These are phyloP conservation scores for Henricia sp. DNA, from an alignment of 53 echinoderm and acorn worm genomes.

Conservation along the genomic window DNA sequence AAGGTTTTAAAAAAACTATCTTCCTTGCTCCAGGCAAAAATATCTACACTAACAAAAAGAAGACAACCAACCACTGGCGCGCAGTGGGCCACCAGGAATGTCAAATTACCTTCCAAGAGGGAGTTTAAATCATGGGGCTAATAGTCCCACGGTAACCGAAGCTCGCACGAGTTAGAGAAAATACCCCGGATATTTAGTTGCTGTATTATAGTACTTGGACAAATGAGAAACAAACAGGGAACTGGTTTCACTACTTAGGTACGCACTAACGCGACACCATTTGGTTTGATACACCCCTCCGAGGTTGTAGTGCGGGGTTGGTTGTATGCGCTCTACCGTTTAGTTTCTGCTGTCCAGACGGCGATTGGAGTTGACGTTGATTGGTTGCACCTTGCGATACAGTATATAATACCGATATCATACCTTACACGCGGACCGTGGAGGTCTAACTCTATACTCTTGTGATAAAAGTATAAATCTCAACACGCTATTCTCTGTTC, in stretches of 20 bases:
- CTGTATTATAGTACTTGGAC: constrained; percentile 48
- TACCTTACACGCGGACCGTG: no score
- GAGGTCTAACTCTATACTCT: no score
- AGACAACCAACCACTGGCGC: constrained; percentile 23
- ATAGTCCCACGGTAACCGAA: constrained; percentile 60
- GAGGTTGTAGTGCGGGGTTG: background rate
- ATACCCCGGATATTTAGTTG: constrained; percentile 42
- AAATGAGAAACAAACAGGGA: constrained; percentile 55
- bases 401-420: no score
- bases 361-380: constrained; percentile 41
- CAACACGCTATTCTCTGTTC: no score
- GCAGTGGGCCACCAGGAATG: constrained; percentile 4
- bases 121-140: constrained; percentile 1
- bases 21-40: constrained; percentile 10
- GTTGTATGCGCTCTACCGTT: background rate
- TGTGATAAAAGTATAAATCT: no score
- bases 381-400: constrained; percentile 38
- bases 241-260: constrained; percentile 35
- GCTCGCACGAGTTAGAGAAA: constrained; percentile 40
- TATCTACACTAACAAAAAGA: constrained; percentile 15
- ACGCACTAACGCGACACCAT: constrained; percentile 29
- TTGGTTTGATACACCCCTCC: background rate
- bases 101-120: background rate
- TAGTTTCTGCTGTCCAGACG: background rate
- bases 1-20: constrained; percentile 1